Conservation (phyloP, 2,888 invertebrate species). For the Chrysopilus asiliformis region DNA sequence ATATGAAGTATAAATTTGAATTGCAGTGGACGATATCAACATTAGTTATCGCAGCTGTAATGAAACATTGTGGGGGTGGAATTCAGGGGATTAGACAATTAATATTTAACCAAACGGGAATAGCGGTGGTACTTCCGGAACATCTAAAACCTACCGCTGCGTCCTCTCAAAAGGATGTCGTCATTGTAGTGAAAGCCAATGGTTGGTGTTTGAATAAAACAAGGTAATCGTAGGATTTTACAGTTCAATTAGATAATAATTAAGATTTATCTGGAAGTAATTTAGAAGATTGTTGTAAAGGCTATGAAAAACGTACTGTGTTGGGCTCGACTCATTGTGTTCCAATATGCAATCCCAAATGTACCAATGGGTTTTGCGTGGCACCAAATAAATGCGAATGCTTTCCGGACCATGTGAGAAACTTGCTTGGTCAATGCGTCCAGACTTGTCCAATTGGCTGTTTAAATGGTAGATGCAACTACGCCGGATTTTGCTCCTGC, state of each 20-base stretch:
- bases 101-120: too few species aligned
- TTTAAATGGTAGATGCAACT: conserved; percentile 49
- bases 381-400: conserved; percentile 35
- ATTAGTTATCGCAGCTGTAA: conserved; percentile 1
- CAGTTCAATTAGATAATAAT: conserved; percentile 12
- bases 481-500: conserved; percentile 47
- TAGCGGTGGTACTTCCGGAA: conserved; percentile 4
- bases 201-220: not conserved
- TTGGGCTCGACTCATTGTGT: conserved; percentile 39
- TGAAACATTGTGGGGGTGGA: too few species aligned
- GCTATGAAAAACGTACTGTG: conserved; percentile 46
- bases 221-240: not conserved
- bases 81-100: too few species aligned
- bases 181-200: conserved; percentile 13
- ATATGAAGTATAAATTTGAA: too few species aligned
- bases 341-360: conserved; percentile 37
- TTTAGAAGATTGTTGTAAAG: conserved; percentile 57
- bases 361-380: conserved; percentile 39
- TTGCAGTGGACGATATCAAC: not conserved
- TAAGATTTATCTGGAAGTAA: conserved; percentile 47
- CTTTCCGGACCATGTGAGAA: conserved; percentile 45
- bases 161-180: too few species aligned
- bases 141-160: conserved; percentile 1
- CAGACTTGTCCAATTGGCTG: conserved; percentile 57
- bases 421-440: conserved; percentile 42